Percentiles rank a stretch among this genome's conserved stretches.
These are phyloP conservation scores for Drosophila barbarae DNA, from an alignment of 2,888 invertebrate genomes.

Conservation along the genomic window DNA sequence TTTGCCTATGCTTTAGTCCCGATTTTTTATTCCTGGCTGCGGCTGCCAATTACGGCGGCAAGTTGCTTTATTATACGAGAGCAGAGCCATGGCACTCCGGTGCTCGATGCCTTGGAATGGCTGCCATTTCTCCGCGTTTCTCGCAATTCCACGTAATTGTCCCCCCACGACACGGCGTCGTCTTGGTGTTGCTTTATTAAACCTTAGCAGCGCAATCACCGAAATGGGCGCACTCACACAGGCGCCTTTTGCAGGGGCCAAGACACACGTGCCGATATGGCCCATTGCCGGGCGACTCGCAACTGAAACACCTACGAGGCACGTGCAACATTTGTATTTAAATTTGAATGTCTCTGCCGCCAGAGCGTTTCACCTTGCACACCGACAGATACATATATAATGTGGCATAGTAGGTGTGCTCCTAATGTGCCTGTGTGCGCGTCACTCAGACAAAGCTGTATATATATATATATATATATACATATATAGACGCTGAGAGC, in stretches of 20 bases:
- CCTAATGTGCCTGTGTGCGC: background rate
- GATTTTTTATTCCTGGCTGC: constrained; percentile 43
- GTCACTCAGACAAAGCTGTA: background rate
- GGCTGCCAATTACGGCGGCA: constrained; percentile 63
- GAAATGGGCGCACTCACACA: constrained; percentile 61
- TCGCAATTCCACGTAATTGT: constrained; percentile 42
- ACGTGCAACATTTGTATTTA: constrained; percentile 75
- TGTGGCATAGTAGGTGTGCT: background rate
- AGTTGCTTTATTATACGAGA: constrained; percentile 66
- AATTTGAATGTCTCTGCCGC: constrained; percentile 64
- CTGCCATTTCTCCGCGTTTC: constrained; percentile 43
- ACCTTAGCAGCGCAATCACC: constrained; percentile 67
- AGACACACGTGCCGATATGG: constrained; percentile 7
- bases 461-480: constrained; percentile 36
- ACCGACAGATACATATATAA: constrained; percentile 3
- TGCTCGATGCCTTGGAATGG: constrained; percentile 44
- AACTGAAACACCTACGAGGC: constrained; percentile 51
- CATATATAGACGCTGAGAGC: constrained; percentile 36
- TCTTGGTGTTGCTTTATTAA: constrained; percentile 70
- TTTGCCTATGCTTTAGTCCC: constrained; percentile 45
- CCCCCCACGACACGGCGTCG: constrained; percentile 36
- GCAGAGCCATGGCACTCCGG: background rate
- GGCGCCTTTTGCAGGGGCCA: constrained; percentile 2
- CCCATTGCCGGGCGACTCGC: constrained; percentile 13
- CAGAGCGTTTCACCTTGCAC: constrained; percentile 44